Percentiles rank a stretch among this genome's conserved stretches.
phyloP scores from a whole-genome alignment of 2,888 invertebrate genomes.

The Nomada ferruginata region DNA sequence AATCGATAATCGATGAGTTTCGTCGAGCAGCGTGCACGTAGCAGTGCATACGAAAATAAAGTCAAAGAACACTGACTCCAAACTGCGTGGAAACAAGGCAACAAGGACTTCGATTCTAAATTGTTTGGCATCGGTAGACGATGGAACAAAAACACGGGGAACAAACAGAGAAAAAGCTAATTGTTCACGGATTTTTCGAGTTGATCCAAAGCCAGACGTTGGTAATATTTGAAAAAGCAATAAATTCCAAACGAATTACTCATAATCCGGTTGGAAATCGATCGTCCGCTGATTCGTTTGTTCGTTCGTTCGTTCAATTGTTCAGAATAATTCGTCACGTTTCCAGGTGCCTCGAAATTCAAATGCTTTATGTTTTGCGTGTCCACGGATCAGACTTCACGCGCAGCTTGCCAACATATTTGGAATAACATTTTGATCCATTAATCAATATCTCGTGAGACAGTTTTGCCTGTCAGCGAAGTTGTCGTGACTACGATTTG shows the following conservation, averaged over 20 bases:
- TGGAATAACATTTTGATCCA: neutral
- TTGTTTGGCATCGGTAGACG: conserved; percentile 26
- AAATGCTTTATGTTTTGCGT: conserved; percentile 1
- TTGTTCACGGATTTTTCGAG: conserved; percentile 24
- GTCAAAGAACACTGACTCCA: conserved; percentile 7
- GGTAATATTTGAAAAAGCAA: conserved; percentile 14
- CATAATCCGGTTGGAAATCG: conserved; percentile 1
- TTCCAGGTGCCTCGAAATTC: neutral
- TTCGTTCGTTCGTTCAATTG: conserved; percentile 11
- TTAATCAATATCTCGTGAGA: conserved; percentile 11
- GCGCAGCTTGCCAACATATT: conserved; percentile 19
- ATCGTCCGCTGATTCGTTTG: conserved; percentile 18
- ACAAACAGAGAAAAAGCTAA: conserved; percentile 1
- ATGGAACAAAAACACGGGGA: conserved; percentile 3
- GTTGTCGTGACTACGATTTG: no score
- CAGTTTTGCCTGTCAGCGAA: conserved; percentile 1
- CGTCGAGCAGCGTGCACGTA: conserved; percentile 3
- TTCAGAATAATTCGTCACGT: conserved; percentile 17
- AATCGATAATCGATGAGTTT: conserved; percentile 49
- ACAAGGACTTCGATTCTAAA: conserved; percentile 14
- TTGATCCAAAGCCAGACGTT: conserved; percentile 3
- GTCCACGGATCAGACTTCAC: neutral
- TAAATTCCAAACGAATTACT: conserved; percentile 28
- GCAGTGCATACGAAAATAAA: conserved; percentile 15
- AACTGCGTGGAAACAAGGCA: conserved; percentile 21